phyloP scores from a whole-genome alignment of 2,888 invertebrate species.

The Halictus ligatus region DNA sequence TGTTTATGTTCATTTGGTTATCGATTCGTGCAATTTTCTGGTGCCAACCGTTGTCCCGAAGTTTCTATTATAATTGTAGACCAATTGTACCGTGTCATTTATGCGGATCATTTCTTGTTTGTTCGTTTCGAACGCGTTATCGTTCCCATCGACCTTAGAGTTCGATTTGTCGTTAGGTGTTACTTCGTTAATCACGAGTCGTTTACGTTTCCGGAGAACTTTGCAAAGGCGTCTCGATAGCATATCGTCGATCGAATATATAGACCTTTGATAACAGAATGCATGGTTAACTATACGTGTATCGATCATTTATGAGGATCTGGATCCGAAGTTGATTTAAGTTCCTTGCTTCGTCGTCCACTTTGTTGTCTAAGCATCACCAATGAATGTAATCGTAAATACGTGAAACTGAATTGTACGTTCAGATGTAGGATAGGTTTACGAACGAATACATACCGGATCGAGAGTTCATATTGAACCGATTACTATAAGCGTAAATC shows the following conservation, averaged over 20 bases:
- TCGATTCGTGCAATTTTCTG: neutral
- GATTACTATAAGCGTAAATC: constrained; percentile 56
- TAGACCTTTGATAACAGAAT: neutral
- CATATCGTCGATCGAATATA: constrained; percentile 26
- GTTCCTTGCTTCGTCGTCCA: neutral
- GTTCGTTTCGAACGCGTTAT: neutral
- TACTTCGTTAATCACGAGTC: neutral
- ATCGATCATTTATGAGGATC: constrained; percentile 11
- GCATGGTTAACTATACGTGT: constrained; percentile 15
- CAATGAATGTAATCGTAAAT: constrained; percentile 22
- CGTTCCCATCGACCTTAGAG: neutral
- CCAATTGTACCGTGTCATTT: neutral
- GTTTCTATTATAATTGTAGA: neutral
- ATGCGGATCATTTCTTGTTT: neutral
- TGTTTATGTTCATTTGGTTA: neutral
- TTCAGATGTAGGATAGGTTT: constrained; percentile 35
- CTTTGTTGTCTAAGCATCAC: constrained; percentile 11
- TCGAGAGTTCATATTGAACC: constrained; percentile 64
- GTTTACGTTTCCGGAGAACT: neutral
- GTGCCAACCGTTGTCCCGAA: neutral
- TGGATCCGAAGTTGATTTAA: constrained; percentile 27
- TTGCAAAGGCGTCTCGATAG: neutral
- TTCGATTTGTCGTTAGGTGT: neutral
- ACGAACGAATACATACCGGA: constrained; percentile 24
- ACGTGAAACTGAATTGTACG: constrained; percentile 13